Percentiles rank a stretch among this genome's conserved stretches.
Conservation (phyloP, 2,888 invertebrate genomes). For the Acleris emargana region DNA sequence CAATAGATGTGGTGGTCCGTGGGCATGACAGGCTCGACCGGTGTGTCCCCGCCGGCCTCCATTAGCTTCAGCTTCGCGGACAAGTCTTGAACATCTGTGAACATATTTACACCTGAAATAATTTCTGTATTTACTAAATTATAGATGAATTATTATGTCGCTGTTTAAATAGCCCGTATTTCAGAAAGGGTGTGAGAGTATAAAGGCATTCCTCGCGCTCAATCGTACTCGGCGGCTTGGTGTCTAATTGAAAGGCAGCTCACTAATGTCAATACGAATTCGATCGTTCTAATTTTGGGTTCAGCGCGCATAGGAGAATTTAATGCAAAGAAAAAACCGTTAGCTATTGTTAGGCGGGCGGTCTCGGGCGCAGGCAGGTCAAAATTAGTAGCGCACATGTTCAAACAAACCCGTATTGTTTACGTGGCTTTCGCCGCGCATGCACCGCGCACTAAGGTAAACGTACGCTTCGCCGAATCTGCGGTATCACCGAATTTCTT, state of each 20-base stretch:
- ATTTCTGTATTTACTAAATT: no score
- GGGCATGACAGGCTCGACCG: conserved; percentile 64
- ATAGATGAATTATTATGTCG: no score
- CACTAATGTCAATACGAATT: conserved; percentile 21
- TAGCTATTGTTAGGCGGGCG: conserved; percentile 77
- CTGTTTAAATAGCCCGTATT: background rate
- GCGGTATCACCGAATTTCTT: no score
- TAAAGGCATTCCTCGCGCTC: conserved; percentile 9
- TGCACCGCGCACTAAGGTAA: conserved; percentile 42
- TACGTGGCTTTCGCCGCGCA: conserved; percentile 56
- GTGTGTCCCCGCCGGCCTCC: conserved; percentile 74
- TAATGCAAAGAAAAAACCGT: conserved; percentile 69
- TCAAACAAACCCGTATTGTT: conserved; percentile 79
- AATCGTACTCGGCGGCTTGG: background rate
- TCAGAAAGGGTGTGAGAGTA: background rate
- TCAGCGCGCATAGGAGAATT: conserved; percentile 51
- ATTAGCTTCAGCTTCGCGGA: conserved; percentile 88
- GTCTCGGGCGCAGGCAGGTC: conserved; percentile 63
- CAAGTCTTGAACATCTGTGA: conserved; percentile 88
- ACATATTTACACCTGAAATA: conserved; percentile 36
- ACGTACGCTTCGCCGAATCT: no score
- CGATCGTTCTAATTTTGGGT: conserved; percentile 58
- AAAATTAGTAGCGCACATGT: conserved; percentile 82
- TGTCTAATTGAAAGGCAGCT: conserved; percentile 22
- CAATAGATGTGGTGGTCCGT: conserved; percentile 78